Evolutionary conservation across 2,888 invertebrate species (phyloP).

Genomic region (Cybosia mesomella): DNA sequence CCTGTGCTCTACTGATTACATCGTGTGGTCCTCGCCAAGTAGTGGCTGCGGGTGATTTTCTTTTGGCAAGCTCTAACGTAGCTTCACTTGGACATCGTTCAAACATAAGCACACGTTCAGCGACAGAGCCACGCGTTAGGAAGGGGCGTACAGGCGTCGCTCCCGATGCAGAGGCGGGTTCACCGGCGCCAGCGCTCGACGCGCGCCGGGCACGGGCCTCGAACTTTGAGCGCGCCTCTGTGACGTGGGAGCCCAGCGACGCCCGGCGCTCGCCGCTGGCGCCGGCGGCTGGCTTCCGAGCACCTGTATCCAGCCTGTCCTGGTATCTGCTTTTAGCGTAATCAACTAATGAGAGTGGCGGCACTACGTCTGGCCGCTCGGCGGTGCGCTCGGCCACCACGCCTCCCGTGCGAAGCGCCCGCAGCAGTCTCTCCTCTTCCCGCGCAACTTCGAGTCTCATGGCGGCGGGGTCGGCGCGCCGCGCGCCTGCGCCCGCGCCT

Average conservation of each 20-base stretch:
- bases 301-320: slow-evolving; percentile 85
- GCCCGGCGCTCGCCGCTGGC: slow-evolving; percentile 79
- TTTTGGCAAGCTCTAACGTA: slow-evolving; percentile 88
- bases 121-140: slow-evolving; percentile 95
- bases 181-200: slow-evolving; percentile 78
- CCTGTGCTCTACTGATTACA: slow-evolving; percentile 86
- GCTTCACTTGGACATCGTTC: slow-evolving; percentile 95
- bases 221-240: slow-evolving; percentile 83
- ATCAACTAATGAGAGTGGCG: slow-evolving; percentile 87
- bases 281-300: slow-evolving; percentile 78
- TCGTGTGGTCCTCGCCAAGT: slow-evolving; percentile 87
- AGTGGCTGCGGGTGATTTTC: slow-evolving; percentile 86
- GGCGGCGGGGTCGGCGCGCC: slow-evolving; percentile 83
- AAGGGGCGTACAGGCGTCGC: slow-evolving; percentile 92
- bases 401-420: slow-evolving; percentile 91
- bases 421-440: slow-evolving; percentile 92
- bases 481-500: slow-evolving; percentile 68
- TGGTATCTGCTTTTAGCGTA: slow-evolving; percentile 90
- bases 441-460: slow-evolving; percentile 91
- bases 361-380: slow-evolving; percentile 83
- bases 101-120: slow-evolving; percentile 95
- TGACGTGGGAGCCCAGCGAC: slow-evolving; percentile 82
- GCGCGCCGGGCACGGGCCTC: slow-evolving; percentile 83
- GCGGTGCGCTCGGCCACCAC: slow-evolving; percentile 80
- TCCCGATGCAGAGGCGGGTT: slow-evolving; percentile 69